phyloP scores from a whole-genome alignment of 2,888 invertebrate genomes.

The Cephonodes hylas region DNA sequence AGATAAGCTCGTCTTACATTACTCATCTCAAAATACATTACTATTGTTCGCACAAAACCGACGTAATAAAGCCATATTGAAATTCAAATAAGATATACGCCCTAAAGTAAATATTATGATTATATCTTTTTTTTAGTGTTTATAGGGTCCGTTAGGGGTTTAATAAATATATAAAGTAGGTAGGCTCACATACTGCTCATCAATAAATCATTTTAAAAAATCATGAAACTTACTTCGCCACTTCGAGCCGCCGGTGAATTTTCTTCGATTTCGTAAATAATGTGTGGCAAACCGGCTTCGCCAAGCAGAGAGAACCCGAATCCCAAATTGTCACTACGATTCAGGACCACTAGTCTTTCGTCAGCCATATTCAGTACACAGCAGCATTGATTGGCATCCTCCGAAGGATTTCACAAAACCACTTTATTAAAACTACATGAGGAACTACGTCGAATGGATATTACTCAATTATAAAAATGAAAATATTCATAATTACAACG shows the following conservation, averaged over 20 bases:
- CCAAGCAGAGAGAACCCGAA: constrained; percentile 95
- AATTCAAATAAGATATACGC: not conserved
- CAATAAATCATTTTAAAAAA: not conserved
- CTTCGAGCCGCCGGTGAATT: constrained; percentile 96
- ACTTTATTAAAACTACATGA: constrained; percentile 55
- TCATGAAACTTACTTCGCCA: constrained; percentile 86
- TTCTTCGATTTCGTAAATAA: constrained; percentile 95
- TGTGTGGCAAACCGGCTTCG: constrained; percentile 94
- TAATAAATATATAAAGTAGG: not conserved
- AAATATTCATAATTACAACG: constrained; percentile 65
- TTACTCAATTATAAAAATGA: constrained; percentile 51
- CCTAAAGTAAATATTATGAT: constrained; percentile 3
- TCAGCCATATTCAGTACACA: constrained; percentile 88
- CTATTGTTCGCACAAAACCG: not conserved
- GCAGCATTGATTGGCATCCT: constrained; percentile 75
- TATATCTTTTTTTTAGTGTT: not conserved
- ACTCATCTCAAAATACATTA: not conserved
- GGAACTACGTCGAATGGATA: constrained; percentile 40
- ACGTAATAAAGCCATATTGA: not conserved
- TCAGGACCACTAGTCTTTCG: constrained; percentile 93
- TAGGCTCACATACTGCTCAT: not conserved
- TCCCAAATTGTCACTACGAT: constrained; percentile 92
- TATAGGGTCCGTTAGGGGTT: not conserved
- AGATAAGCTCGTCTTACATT: not conserved
- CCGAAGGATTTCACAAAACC: constrained; percentile 59